Evolutionary conservation across 2,888 invertebrate species (phyloP).

Genomic region (Hemistola chrysoprasaria): DNA sequence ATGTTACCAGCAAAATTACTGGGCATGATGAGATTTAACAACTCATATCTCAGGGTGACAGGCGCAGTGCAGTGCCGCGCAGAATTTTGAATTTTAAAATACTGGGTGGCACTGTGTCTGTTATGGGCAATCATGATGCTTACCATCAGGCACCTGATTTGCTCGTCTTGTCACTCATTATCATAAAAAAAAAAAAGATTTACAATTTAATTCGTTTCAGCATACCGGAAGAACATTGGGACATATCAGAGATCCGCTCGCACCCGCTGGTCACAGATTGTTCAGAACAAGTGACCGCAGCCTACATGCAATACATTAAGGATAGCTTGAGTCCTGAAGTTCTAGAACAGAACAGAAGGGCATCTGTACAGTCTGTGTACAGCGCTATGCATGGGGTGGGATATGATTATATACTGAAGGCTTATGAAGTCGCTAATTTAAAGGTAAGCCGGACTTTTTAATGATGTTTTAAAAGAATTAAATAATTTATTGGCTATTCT

Average conservation of each 20-base stretch:
- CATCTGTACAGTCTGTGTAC: slow-evolving; percentile 88
- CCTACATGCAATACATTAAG: slow-evolving; percentile 85
- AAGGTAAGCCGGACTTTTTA: slow-evolving; percentile 84
- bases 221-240: slow-evolving; percentile 91
- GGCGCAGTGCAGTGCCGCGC: too few species aligned
- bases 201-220: slow-evolving; percentile 48
- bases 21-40: too few species aligned
- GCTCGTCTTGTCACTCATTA: too few species aligned
- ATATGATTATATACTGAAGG: slow-evolving; percentile 87
- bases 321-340: slow-evolving; percentile 77
- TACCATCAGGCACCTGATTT: too few species aligned
- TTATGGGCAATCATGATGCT: too few species aligned
- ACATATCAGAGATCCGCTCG: slow-evolving; percentile 80
- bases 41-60: too few species aligned
- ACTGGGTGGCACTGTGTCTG: too few species aligned
- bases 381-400: slow-evolving; percentile 99
- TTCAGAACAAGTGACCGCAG: slow-evolving; percentile 83
- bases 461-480: too few species aligned
- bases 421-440: slow-evolving; percentile 89
- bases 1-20: too few species aligned
- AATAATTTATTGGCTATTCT: too few species aligned
- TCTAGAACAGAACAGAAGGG: slow-evolving; percentile 78
- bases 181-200: too few species aligned
- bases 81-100: too few species aligned
- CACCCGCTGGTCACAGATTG: slow-evolving; percentile 86